phyloP scores from a whole-genome alignment of 2,797 vertebrate species.

The Halcyon leucocephala region DNA sequence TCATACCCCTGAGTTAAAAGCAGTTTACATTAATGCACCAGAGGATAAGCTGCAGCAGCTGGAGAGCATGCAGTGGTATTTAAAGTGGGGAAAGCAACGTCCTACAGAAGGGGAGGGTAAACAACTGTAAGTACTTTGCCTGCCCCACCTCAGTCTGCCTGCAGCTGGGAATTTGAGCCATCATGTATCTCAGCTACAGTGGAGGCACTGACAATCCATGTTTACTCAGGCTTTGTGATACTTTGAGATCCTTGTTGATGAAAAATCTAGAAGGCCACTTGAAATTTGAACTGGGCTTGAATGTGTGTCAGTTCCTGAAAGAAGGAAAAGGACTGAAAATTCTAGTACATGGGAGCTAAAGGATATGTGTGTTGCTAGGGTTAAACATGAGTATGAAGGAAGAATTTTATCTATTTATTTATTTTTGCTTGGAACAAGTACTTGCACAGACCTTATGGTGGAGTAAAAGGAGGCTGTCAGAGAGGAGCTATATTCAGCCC shows the following conservation, averaged over 20 bases:
- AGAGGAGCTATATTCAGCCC: not conserved
- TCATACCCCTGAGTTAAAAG: not conserved
- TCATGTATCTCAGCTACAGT: accelerated
- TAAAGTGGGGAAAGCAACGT: not conserved
- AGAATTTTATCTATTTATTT: not conserved
- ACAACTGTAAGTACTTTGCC: accelerated
- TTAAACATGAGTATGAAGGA: not conserved
- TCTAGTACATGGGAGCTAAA: not conserved
- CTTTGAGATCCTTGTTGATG: not conserved
- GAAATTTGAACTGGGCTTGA: not conserved
- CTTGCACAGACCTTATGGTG: not conserved
- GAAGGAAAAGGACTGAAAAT: not conserved
- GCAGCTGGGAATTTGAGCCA: not conserved
- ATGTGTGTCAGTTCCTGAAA: not conserved
- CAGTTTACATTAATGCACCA: not conserved
- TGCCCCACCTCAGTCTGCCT: not conserved
- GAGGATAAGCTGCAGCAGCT: not conserved
- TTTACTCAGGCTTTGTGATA: accelerated
- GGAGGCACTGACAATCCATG: not conserved
- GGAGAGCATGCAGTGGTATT: not conserved
- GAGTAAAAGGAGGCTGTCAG: not conserved
- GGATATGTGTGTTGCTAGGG: not conserved
- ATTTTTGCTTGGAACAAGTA: not conserved
- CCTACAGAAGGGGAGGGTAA: not conserved
- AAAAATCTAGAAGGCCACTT: not conserved